phyloP scores from a whole-genome alignment of 2,113 vertebrate genomes.

The Malurus elegans region DNA sequence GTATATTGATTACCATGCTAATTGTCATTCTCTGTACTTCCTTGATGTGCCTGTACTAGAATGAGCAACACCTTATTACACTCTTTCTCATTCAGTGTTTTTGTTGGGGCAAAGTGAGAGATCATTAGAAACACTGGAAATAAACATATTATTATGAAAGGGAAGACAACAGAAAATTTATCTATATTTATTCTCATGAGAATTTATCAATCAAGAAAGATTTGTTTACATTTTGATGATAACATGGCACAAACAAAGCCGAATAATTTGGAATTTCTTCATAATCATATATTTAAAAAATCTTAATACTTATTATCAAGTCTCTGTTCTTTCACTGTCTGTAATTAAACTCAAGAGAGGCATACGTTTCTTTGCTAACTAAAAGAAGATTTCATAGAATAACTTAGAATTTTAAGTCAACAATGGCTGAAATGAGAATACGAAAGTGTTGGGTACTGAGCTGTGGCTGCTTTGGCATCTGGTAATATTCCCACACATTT shows the following conservation, averaged over 20 bases:
- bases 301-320: not conserved
- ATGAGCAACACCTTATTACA: not conserved
- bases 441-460: not conserved
- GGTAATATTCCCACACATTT: not conserved
- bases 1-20: not conserved
- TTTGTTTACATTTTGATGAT: not conserved
- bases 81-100: not conserved
- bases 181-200: not conserved
- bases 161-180: not conserved
- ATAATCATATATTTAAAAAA: not conserved
- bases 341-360: not conserved
- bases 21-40: not conserved
- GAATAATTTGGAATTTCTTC: not conserved
- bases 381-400: not conserved
- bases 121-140: not conserved
- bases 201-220: not conserved
- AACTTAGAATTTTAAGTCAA: not conserved
- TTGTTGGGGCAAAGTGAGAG: not conserved
- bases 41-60: not conserved
- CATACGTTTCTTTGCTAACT: not conserved
- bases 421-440: not conserved
- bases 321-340: not conserved
- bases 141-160: not conserved
- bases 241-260: not conserved
- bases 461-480: not conserved